Evolutionary conservation across 2,113 vertebrate genomes (phyloP).

Genomic region (Formicarius rufipectus): DNA sequence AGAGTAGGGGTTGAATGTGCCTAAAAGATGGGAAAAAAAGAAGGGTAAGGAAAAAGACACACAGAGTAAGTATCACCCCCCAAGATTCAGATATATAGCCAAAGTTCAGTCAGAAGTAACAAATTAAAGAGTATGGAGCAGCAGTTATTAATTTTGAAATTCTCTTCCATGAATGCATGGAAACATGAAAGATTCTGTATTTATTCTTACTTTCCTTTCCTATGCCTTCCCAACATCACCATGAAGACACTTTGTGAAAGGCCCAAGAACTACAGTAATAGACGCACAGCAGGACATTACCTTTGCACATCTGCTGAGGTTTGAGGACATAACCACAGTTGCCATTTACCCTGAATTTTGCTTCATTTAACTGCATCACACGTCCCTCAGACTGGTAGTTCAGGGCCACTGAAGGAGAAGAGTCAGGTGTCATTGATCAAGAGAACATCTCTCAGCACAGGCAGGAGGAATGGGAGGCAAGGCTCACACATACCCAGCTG

Average conservation of each 20-base stretch:
- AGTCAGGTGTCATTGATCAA: background rate
- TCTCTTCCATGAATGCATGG: background rate
- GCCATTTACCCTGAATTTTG: conserved; percentile 95
- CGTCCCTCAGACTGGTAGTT: conserved; percentile 98
- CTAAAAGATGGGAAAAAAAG: conserved; percentile 64
- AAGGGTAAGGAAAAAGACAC: background rate
- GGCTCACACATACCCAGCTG: conserved; percentile 83
- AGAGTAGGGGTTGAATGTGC: conserved; percentile 91
- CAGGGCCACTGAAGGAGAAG: conserved; percentile 83
- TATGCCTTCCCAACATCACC: background rate
- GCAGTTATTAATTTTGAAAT: background rate
- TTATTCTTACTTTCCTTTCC: background rate
- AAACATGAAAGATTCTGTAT: background rate
- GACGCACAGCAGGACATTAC: conserved; percentile 56
- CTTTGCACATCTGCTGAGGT: conserved; percentile 95
- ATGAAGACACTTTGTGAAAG: background rate
- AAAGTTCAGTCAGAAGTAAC: background rate
- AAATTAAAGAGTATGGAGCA: background rate
- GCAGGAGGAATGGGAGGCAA: background rate
- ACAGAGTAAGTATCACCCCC: background rate
- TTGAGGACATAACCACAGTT: conserved; percentile 94
- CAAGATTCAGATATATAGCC: background rate
- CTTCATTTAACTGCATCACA: conserved; percentile 96
- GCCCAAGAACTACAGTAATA: background rate
- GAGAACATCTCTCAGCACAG: background rate